Evolutionary conservation across 1,140 invertebrate species (phyloP).

Genomic region (Zaprionus gabonicus): DNA sequence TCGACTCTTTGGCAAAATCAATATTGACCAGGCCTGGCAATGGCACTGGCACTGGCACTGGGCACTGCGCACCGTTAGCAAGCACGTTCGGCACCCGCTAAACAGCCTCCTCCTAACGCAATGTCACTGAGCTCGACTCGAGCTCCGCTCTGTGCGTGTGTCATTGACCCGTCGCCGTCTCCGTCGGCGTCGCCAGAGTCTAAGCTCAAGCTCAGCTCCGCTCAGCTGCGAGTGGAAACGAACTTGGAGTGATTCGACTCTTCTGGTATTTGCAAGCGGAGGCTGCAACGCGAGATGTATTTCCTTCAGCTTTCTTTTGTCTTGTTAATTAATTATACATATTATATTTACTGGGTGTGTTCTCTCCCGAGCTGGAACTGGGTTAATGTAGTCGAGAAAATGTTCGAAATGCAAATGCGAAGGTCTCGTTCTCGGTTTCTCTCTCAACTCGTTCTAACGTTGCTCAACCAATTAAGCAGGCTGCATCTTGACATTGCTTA

Average conservation of each 20-base stretch:
- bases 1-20: constrained; percentile 61
- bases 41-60: not conserved
- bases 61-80: constrained; percentile 47
- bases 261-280: constrained; percentile 65
- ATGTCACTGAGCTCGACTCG: constrained; percentile 62
- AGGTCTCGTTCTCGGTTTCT: not conserved
- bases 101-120: constrained; percentile 56
- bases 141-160: not conserved
- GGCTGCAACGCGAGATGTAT: constrained; percentile 52
- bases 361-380: constrained; percentile 57
- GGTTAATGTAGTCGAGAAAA: constrained; percentile 65
- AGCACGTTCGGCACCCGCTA: constrained; percentile 31
- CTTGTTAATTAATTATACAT: constrained; percentile 55
- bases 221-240: not conserved
- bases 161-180: constrained; percentile 32
- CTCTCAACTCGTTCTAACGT: constrained; percentile 28
- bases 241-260: not conserved
- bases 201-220: constrained; percentile 17
- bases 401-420: constrained; percentile 48
- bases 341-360: constrained; percentile 62
- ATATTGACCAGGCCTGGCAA: constrained; percentile 53
- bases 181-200: not conserved
- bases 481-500: not conserved
- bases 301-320: constrained; percentile 64
- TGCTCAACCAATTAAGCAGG: not conserved